Base-by-base conservation (phyloP, 2,113 vertebrate species). In the Otocyon megalotis region DNA sequence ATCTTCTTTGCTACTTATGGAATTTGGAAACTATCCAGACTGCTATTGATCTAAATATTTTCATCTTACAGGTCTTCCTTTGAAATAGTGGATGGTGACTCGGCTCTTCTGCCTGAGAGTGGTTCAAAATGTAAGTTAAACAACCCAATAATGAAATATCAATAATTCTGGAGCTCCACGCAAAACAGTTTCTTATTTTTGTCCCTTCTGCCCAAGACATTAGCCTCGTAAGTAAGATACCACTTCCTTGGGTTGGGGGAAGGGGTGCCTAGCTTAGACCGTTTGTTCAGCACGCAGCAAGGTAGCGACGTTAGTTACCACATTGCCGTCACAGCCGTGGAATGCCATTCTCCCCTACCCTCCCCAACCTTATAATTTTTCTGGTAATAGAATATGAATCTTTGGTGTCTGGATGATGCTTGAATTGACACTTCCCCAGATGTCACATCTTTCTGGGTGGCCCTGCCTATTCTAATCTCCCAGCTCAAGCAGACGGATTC, bases 101-200 rank as follows among this genome's bases (percentile, higher is more conserved):
- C 72, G n/a, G 54, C 63, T 63, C 76, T 67, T 88, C 93, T 43
- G 81, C 90, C 84, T 6, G 76, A 37, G 62, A 91, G 28, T 58
- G 87, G 37, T 67, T 94, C 95, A 77, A 94, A 98, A 82, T 28
- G 98, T 98, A 97, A 98, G 98, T 97, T 65, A 84, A 81, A 71
- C 86, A 80, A 92, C 87, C 67, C 69, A 30, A 53, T 65, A 28
- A 79, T 83, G 92, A 53, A 63, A 67, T 88, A 43, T 62, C 0
- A 3, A 11, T 97, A 26, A 56, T 88, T 58, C 48, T 63, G 76
- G 79, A 67, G 69, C 82, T 89, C 60, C 53, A 1, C 80, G 48
- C 50, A 69, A 6, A 95, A 26, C 7, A 16, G 0, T 67, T 53
- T 83, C 8, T 63, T 58, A 17, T 35, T 77, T 88, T 60, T 43